These are phyloP conservation scores for Neotoma lepida DNA, from an alignment of 2,113 vertebrate species.

Conservation along the genomic window DNA sequence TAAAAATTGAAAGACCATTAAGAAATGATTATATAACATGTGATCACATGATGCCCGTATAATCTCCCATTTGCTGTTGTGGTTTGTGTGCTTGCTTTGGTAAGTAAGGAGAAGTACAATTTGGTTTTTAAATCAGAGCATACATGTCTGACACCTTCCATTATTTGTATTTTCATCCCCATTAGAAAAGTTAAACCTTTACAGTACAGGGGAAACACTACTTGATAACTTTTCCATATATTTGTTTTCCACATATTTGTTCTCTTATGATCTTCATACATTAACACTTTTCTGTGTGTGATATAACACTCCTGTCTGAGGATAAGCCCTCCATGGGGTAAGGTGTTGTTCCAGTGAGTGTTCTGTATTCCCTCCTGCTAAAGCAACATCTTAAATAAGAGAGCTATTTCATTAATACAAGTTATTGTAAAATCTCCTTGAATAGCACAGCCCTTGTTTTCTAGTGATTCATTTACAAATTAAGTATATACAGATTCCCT, in stretches of 20 bases:
- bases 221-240: neutral
- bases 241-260: neutral
- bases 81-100: neutral
- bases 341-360: fast-evolving
- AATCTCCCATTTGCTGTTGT: neutral
- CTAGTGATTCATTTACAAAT: neutral
- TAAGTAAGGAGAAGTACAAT: neutral
- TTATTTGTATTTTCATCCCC: neutral
- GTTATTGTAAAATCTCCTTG: neutral
- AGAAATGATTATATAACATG: neutral
- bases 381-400: neutral
- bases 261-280: neutral
- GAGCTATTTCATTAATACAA: neutral
- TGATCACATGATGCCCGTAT: neutral
- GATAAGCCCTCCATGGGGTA: neutral
- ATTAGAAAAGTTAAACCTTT: neutral
- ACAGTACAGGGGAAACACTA: neutral
- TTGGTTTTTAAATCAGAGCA: neutral
- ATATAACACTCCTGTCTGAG: neutral
- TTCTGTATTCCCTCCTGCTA: neutral
- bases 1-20: neutral
- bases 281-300: neutral
- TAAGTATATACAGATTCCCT: neutral
- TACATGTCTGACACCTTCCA: neutral
- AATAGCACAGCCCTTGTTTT: neutral